Base-by-base conservation (phyloP, 92 coral and sea anemone genomes). In the Epizoanthus fatuus region DNA sequence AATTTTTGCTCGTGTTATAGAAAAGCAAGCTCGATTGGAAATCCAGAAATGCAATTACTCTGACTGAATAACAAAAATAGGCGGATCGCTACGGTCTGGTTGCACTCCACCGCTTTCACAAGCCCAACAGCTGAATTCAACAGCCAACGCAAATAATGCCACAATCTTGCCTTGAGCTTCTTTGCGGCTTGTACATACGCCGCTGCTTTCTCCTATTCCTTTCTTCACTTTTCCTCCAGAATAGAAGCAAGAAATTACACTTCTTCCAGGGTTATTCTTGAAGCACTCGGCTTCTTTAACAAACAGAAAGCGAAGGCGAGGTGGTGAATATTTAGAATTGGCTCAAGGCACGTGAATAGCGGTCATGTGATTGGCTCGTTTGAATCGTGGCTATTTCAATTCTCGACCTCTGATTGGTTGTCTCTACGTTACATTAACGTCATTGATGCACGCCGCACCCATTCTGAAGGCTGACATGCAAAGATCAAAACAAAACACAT, bases 361-460 rank as follows among this genome's bases (percentile, higher is more conserved):
- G 38, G 57, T 55, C 80, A 57, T 76, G 81, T 92, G 98, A 95
- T 95, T 95, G 98, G 98, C 84, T 85, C 68, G 67, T 92, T 89
- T 95, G 93, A 95, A 95, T 92, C 84, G 91, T 84, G 83, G 82
- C 82, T 59, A 77, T 77, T 77, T 62, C 45, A n/a, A 59, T 20
- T 13, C 89, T 76, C 84, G 83, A 60, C 79, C 58, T 79, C 81
- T 95, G 96, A 95, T 95, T 95, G 98, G 98, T 88, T 80, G 98
- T 95, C 93, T 91, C 98, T 90, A 95, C 83, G 98, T 87, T 80
- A 95, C 98, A 92, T 75, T 93, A 81, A 95, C 98, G 98, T 95
- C 98, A 95, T 88, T 84, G 93, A 44, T 80, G 88, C 68, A 88
- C 87, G 75, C 83, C 66, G 86, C 89, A 88, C 89, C 98, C 98